Base-by-base conservation (phyloP, 2,113 vertebrate genomes). In the Erinaceus europaeus region DNA sequence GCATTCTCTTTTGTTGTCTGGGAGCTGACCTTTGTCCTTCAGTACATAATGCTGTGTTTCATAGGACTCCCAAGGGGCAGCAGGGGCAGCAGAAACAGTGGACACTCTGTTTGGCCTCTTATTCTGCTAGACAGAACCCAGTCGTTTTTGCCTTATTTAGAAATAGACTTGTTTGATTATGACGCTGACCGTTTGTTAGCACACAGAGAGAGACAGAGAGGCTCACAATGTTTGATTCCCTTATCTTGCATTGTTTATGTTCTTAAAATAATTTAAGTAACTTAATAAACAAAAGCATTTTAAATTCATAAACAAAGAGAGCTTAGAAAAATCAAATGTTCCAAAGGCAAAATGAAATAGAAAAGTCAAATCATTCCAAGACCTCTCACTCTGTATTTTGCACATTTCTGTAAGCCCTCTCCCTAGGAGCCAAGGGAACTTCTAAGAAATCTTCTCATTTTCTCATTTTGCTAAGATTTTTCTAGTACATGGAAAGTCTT, bases 131-230 rank as follows among this genome's bases (percentile, higher is more conserved):
- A 86, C 53, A 86, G 86, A 81, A 93, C 67, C 44, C 68, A 65
- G 84, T 52, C 46, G 0, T 95, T 95, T 93, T 97, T 93, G 65
- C 95, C 97, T 97, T 97, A 96, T 97, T 97, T 97, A 97, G 97
- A 96, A 97, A 94, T 94, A 93, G 88, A 89, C 69, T 90, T 89
- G 91, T 95, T 92, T 84, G 93, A 95, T 95, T 93, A 84, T 92
- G 93, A 93, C 95, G 93, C 36, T 34, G 88, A 64, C 68, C 36
- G 78, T 88, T 90, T 95, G 94, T 95, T 97, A 96, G 93, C 88
- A 94, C 73, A 95, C 71, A 95, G 71, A 92, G 83, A 59, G 86
- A 93, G 90, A 93, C 77, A 88, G 90, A 94, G 90, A 57, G 92
- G 74, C 81, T 84, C 81, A 84, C 88, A 95, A 55, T 94, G 94